Percentiles rank a stretch among this genome's conserved stretches.
phyloP scores from a whole-genome alignment of 2,888 invertebrate genomes.

The Philonicus albiceps region DNA sequence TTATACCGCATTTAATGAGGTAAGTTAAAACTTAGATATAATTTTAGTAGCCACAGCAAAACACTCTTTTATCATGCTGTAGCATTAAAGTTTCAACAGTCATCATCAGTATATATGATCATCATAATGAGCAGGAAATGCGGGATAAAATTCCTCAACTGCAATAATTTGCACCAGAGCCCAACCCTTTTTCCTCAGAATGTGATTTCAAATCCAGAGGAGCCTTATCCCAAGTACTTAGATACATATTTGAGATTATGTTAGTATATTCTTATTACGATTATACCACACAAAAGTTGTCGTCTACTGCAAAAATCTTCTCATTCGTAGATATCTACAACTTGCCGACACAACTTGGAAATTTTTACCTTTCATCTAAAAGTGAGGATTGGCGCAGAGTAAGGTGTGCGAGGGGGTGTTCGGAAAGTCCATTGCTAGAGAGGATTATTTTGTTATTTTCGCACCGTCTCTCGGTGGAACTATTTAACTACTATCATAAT shows the following conservation, averaged over 20 bases:
- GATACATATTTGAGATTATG: not conserved
- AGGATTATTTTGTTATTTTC: not conserved
- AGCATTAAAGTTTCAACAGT: not conserved
- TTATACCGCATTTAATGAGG: conserved; percentile 82
- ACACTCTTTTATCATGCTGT: not conserved
- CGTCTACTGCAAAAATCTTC: not conserved
- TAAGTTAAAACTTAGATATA: conserved; percentile 60
- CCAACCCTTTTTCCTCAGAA: not conserved
- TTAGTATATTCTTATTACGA: not conserved
- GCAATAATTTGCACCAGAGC: not conserved
- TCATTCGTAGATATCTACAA: not conserved
- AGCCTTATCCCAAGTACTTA: not conserved
- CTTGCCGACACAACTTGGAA: not conserved
- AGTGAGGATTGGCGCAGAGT: not conserved
- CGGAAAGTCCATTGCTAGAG: not conserved
- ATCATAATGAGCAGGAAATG: not conserved
- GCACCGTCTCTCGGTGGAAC: not conserved
- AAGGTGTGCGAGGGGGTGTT: not conserved
- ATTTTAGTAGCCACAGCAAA: not conserved
- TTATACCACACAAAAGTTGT: not conserved
- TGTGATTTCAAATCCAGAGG: not conserved
- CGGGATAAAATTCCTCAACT: not conserved
- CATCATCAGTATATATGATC: not conserved
- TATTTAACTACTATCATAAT: not conserved
- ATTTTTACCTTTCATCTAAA: not conserved